Base-by-base conservation (phyloP, 23 tunicate genomes). In the Styela clava region DNA sequence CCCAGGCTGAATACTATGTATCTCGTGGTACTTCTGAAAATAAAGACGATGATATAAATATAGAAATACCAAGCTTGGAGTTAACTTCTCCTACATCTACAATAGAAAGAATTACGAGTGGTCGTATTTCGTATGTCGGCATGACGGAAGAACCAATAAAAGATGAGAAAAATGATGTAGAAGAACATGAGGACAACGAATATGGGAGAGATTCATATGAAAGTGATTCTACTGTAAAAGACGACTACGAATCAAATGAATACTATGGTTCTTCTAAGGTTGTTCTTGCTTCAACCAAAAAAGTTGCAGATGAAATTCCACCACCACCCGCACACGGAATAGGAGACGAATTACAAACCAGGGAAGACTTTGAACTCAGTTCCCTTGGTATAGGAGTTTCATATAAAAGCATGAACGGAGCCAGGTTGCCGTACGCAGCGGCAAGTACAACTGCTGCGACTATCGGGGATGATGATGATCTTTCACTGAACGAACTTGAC, bases 371-470 rank as follows among this genome's bases (percentile, higher is more conserved):
- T 12, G 12, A 44, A 44, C 9, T 44, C 9, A 12, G 56, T 5
- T 12, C 56, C 7, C 56, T 44, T 7, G 56, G 56, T 12, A 44
- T 44, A 12, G 56, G 12, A 44, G 12, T 12, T 44, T 12, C 56
- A 44, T 44, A 44, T 44, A 44, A 44, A 44, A 12, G 56, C 56
- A 12, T 44, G 9, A 5, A 7, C 7, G 56, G 56, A 12, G 56
- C 7, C 56, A 44, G 56, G 12, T 5, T 44, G 56, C 7, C 56
- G 12, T 44, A 44, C 18, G 83, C 37, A 5, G 74, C 73, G 9
- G 73, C 83, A 12, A 64, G 78, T 31, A 69, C 78, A 26, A 82
- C 70, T 16, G 85, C 37, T 20, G 78, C 65, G 33, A 82, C 69
- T 0, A 44, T 69, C 12, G 73, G 73, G 0, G 78, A 61, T 22